These are phyloP conservation scores for Pseudachorutes palmiensis DNA, from an alignment of 1,140 invertebrate species.

Conservation along the genomic window DNA sequence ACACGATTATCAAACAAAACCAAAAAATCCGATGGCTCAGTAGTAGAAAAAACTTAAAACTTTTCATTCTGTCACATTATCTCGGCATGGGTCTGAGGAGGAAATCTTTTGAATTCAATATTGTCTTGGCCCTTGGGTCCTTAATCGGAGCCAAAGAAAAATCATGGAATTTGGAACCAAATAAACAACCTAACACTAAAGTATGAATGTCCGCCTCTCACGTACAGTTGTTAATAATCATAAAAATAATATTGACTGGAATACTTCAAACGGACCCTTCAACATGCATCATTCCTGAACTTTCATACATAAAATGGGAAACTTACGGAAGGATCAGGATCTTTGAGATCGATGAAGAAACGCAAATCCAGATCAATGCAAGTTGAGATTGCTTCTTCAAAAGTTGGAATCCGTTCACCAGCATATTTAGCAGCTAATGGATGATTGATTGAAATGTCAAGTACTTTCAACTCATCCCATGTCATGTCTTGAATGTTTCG, in stretches of 20 bases:
- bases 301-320: too few species aligned
- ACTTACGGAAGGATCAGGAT: conserved; percentile 45
- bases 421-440: conserved; percentile 50
- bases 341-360: conserved; percentile 60
- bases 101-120: conserved; percentile 10
- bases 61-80: conserved; percentile 11
- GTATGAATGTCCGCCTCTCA: background rate
- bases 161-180: background rate
- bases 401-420: conserved; percentile 49
- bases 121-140: background rate
- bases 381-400: conserved; percentile 51
- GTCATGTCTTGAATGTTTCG: conserved; percentile 52
- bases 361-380: conserved; percentile 49
- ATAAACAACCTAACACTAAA: conserved; percentile 11
- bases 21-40: background rate
- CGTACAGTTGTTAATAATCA: background rate
- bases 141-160: conserved; percentile 6
- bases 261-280: too few species aligned
- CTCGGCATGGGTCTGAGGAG: conserved; percentile 5
- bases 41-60: background rate
- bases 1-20: conserved; percentile 12
- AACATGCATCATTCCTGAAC: too few species aligned
- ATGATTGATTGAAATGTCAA: conserved; percentile 58
- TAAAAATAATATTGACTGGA: conserved; percentile 2
- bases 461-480: conserved; percentile 50